Evolutionary conservation across 53 echinoderm and acorn worm species (phyloP), one percentile per base, ranked within the genome.

Genomic region (Astropecten irregularis): DNA sequence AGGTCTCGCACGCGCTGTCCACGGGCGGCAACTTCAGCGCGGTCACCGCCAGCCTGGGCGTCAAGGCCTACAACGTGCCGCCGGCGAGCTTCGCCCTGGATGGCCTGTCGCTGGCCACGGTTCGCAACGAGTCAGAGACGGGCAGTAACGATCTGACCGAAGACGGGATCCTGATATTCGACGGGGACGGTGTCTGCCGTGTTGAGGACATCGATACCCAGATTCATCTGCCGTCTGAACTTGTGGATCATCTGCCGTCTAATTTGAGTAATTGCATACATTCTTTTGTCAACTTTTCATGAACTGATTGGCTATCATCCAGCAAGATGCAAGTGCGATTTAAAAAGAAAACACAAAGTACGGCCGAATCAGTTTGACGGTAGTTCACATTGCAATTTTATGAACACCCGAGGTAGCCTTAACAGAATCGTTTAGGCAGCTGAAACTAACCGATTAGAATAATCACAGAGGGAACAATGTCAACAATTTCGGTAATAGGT

Each of bases 21-120:
- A 36, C 28, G 21, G 69, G 84, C 2, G 57, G 59, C 40, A 83
- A 83, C 44, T 83, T 83, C 33, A 71, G 51, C 33, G 21, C 52
- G 9, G 71, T 71, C 32, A n/a, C 71, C 3, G 11, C 30, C 33
- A 71, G 71, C 13, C 71, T 71, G n/a, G 71, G 32, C 9, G 71
- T 71, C 71, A 52, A 71, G 71, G 71, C 71, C 51, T 20, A 51
- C 28, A 71, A 71, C 49, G 1, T 71, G 49, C 71, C 71, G 21
- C 71, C 22, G 50, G 28, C 32, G 23, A 30, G 25, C n/a, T 32
- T 33, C 44, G 15, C n/a, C 48, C n/a, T n/a, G n/a, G 34, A 19
- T 26, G 71, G 53, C 18, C 8, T 71, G 34, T 18, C 11, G 33
- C 52, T 71, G 20, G 31, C 52, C 14, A 71, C 71, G 7, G 31